Evolutionary conservation across 2,797 vertebrate genomes (phyloP), one percentile per base, ranked within the genome.

Genomic region (Kryptopterus vitreolus): DNA sequence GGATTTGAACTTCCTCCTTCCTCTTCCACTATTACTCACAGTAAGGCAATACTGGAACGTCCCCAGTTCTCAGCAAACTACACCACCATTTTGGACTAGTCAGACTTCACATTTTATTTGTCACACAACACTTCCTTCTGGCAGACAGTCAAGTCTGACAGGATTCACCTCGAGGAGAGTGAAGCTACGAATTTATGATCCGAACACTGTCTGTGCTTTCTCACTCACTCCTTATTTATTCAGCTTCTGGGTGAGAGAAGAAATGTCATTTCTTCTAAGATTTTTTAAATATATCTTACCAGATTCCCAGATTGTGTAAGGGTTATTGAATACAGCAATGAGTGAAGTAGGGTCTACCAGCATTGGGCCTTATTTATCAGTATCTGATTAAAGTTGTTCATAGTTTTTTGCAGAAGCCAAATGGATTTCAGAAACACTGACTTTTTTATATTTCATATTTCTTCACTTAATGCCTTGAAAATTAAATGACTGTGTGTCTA

Each of bases 81-180:
- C 62, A 58, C 74, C 59, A 70, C 35, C 18, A 77, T 38, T 52
- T 26, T 77, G n/a, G 31, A 77, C 74, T 77, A 68, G 52, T 35
- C 29, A 77, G 59, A 57, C 68, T 58, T 71, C 66, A 79, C 62
- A 68, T 86, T 80, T 76, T 75, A 72, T 78, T 26, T 4, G 55
- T 79, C 55, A 79, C 38, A 61, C 29, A 57, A 76, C 48, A 83
- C 76, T 79, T 83, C 71, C 71, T 52, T 52, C 59, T 65, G 82
- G 68, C 46, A 57, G 72, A 6, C 76, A 72, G 43, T 70, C 78
- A 78, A 53, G n/a, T 73, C 59, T 76, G 65, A 22, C 76, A 79
- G 72, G 65, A 69, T 83, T 74, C n/a, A 69, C 43, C 26, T 31
- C 22, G 55, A 50, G 8, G 69, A 63, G 15, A 24, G 31, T 68